phyloP scores from a whole-genome alignment of 64 coral and sea anemone species.

The Trachythela sp. region DNA sequence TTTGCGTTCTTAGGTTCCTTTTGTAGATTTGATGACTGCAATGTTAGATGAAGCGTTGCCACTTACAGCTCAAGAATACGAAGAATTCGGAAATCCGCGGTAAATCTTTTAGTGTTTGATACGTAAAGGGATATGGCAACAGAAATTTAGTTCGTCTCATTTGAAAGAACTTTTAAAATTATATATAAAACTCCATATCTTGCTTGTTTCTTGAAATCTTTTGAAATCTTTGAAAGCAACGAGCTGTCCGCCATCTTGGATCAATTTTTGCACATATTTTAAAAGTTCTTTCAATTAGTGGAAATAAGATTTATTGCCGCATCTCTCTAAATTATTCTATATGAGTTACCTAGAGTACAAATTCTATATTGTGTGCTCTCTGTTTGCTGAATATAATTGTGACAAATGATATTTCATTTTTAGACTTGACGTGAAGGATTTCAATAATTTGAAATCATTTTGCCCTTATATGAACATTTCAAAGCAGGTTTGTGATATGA shows the following conservation, averaged over 20 bases:
- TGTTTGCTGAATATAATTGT: too few species aligned
- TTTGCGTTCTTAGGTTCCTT: slow-evolving; percentile 68
- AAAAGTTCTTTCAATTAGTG: not conserved
- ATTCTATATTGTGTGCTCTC: too few species aligned
- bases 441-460: slow-evolving; percentile 78
- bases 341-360: too few species aligned
- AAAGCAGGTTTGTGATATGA: slow-evolving; percentile 48
- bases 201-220: too few species aligned
- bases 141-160: too few species aligned
- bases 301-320: not conserved
- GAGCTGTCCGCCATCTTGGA: too few species aligned
- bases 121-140: too few species aligned
- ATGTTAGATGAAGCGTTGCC: slow-evolving; percentile 85
- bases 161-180: too few species aligned
- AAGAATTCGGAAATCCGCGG: slow-evolving; percentile 91
- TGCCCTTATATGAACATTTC: slow-evolving; percentile 89
- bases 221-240: too few species aligned
- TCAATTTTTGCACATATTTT: too few species aligned
- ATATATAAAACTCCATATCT: too few species aligned
- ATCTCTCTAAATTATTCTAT: too few species aligned
- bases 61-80: slow-evolving; percentile 83
- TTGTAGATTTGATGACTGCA: slow-evolving; percentile 72
- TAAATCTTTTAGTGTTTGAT: slow-evolving; percentile 16
- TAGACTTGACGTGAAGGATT: slow-evolving; percentile 62
- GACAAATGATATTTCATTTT: not conserved